These are phyloP conservation scores for Hydrocynus forskahlii DNA, from an alignment of 2,797 vertebrate species.

Conservation along the genomic window DNA sequence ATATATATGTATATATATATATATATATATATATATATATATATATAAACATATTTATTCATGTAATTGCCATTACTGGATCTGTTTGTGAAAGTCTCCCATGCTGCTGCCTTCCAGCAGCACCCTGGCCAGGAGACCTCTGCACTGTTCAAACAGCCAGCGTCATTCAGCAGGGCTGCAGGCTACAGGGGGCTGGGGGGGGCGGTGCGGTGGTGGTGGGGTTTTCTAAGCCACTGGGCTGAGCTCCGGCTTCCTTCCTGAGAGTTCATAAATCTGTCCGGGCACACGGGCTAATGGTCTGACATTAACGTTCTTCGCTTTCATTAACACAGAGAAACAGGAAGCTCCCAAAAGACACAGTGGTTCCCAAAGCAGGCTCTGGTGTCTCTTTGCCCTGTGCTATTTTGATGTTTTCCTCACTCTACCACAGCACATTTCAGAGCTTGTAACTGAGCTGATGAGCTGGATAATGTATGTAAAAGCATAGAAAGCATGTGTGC, in stretches of 20 bases:
- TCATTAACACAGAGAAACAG: conserved; percentile 42
- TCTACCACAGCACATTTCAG: background rate
- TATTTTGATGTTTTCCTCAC: background rate
- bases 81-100: conserved; percentile 9
- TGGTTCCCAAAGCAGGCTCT: background rate
- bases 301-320: conserved; percentile 77
- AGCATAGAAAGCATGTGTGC: background rate
- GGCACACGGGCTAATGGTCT: conserved; percentile 68
- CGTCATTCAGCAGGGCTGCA: background rate
- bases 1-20: no score
- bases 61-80: background rate
- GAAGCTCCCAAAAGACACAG: conserved; percentile 20
- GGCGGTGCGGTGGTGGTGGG: no score
- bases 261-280: conserved; percentile 81
- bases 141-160: background rate
- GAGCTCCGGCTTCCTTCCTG: conserved; percentile 78
- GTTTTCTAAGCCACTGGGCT: conserved; percentile 66
- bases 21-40: no score
- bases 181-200: conserved; percentile 10
- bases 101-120: background rate
- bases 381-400: background rate
- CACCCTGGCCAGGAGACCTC: background rate
- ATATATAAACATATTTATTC: background rate
- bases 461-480: background rate
- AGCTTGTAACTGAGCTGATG: background rate